Percentiles rank a stretch among this genome's conserved stretches.
Conservation (phyloP, 2,113 vertebrate genomes). For the Forbesichthys papilliferus region DNA sequence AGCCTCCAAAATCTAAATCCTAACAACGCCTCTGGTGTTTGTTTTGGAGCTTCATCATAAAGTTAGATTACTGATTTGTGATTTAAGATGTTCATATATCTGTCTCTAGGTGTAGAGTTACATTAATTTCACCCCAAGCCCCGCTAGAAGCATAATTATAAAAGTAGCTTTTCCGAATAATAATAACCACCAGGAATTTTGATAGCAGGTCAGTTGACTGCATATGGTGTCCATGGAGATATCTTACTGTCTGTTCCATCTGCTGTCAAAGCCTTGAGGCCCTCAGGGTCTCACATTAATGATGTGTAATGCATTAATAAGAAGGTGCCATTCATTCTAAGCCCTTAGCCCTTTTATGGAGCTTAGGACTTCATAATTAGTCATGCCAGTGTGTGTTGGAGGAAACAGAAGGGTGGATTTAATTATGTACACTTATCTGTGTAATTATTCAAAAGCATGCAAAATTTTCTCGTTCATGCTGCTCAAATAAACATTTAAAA, state of each 20-base stretch:
- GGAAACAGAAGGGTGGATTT: conserved; percentile 37
- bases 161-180: too few relatives aligned
- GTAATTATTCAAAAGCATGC: conserved; percentile 38
- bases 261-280: background rate
- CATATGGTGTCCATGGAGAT: background rate
- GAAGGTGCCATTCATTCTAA: conserved; percentile 33
- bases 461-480: conserved; percentile 7
- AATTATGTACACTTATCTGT: conserved; percentile 39
- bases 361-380: conserved; percentile 26
- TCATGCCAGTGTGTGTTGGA: conserved; percentile 28
- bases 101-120: too few relatives aligned
- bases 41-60: too few relatives aligned
- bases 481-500: too few relatives aligned
- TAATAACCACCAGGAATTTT: background rate
- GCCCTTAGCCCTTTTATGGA: conserved; percentile 1
- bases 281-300: conserved; percentile 1
- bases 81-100: too few relatives aligned
- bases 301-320: conserved; percentile 43
- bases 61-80: too few relatives aligned
- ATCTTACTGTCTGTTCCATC: background rate
- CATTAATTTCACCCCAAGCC: too few relatives aligned
- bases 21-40: too few relatives aligned
- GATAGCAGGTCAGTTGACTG: background rate
- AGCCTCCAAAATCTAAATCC: too few relatives aligned
- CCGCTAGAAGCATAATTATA: too few relatives aligned